Conservation (phyloP, 2,888 invertebrate species). For the Poecilobothrus nobilitatus region DNA sequence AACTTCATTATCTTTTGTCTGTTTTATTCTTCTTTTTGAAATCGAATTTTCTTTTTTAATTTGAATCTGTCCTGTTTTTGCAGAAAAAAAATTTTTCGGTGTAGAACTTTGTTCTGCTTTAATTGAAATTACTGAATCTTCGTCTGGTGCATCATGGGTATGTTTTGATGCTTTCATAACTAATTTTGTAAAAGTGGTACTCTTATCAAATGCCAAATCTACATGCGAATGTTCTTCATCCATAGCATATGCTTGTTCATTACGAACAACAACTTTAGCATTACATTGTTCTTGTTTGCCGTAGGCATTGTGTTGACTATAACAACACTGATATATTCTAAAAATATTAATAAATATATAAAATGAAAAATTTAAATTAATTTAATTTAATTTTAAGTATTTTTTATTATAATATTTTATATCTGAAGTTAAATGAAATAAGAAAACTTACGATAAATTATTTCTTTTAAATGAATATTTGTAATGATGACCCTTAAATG, state of each 20-base stretch:
- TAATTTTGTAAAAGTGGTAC: conserved; percentile 36
- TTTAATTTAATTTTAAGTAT: background rate
- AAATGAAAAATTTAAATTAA: no score
- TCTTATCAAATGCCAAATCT: conserved; percentile 39
- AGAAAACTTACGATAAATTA: background rate
- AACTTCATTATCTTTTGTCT: background rate
- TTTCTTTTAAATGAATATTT: conserved; percentile 37
- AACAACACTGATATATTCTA: conserved; percentile 39
- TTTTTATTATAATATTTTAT: background rate
- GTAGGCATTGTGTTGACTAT: conserved; percentile 33
- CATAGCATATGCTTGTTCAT: conserved; percentile 36
- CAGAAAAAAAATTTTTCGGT: conserved; percentile 7
- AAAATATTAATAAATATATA: background rate
- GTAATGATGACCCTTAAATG: conserved; percentile 39
- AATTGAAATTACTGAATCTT: background rate
- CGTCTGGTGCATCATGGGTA: background rate
- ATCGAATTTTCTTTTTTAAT: background rate
- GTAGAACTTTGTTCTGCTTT: background rate
- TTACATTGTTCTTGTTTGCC: conserved; percentile 31
- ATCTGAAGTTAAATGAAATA: background rate
- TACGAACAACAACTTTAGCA: conserved; percentile 37
- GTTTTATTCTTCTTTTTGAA: background rate
- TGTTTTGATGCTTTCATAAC: conserved; percentile 25
- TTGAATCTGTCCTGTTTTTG: background rate
- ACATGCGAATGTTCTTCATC: conserved; percentile 38